These are phyloP conservation scores for Drosophila lacertosa DNA, from an alignment of 1,140 invertebrate genomes.

Conservation along the genomic window DNA sequence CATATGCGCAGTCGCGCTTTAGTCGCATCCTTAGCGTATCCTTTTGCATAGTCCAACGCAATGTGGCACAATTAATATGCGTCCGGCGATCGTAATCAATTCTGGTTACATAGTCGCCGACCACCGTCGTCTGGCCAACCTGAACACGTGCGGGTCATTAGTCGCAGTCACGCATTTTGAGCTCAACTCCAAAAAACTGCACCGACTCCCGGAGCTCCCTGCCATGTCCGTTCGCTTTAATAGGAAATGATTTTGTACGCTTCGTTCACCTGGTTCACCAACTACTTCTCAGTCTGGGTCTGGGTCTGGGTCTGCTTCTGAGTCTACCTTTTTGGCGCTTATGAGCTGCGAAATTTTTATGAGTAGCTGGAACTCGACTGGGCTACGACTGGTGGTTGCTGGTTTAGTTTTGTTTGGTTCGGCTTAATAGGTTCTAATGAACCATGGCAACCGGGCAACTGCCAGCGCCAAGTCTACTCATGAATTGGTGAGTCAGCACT, in stretches of 20 bases:
- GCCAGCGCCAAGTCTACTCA: constrained; percentile 34
- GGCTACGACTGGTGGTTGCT: constrained; percentile 19
- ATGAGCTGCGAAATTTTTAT: constrained; percentile 77
- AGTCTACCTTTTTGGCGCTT: constrained; percentile 65
- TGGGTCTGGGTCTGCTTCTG: constrained; percentile 10
- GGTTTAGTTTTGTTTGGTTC: constrained; percentile 49
- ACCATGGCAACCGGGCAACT: constrained; percentile 47
- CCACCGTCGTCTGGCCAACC: constrained; percentile 16
- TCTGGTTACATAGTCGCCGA: constrained; percentile 65
- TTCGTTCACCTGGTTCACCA: constrained; percentile 65
- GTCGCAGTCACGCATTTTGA: constrained; percentile 82
- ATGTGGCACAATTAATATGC: constrained; percentile 79
- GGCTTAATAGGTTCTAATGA: constrained; percentile 74
- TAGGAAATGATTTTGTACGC: constrained; percentile 82
- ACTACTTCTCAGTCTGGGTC: not conserved
- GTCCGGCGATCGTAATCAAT: constrained; percentile 82
- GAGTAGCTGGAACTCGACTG: constrained; percentile 78
- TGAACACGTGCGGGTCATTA: constrained; percentile 81
- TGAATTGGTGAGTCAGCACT: constrained; percentile 28
- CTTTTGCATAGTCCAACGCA: constrained; percentile 59
- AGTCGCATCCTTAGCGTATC: constrained; percentile 64
- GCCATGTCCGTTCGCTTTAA: constrained; percentile 75
- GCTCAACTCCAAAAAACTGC: constrained; percentile 51
- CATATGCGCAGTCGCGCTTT: constrained; percentile 67
- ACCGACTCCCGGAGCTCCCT: constrained; percentile 35